Conservation (phyloP, 2,797 vertebrate genomes). For the Lateolabrax maculatus region DNA sequence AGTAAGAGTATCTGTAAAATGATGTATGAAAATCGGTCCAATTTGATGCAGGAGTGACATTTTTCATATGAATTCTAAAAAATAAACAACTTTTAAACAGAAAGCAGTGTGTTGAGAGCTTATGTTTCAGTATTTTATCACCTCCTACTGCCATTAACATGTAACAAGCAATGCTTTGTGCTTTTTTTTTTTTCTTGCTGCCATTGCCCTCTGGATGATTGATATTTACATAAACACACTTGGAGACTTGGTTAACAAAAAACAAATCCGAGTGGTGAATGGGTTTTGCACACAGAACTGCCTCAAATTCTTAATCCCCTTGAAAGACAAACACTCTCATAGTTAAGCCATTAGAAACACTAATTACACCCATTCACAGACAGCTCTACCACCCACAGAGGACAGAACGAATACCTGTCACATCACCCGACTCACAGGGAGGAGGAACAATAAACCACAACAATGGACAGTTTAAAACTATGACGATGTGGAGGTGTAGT, state of each 20-base stretch:
- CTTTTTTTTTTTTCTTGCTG: slow-evolving; percentile 11
- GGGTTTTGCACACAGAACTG: slow-evolving; percentile 20
- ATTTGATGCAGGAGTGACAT: slow-evolving; percentile 52
- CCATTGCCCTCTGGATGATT: neutral
- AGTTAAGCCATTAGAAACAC: slow-evolving; percentile 59
- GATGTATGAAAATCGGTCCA: slow-evolving; percentile 44
- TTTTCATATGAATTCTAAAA: slow-evolving; percentile 73
- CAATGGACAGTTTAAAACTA: slow-evolving; percentile 57
- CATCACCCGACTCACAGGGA: slow-evolving; percentile 43
- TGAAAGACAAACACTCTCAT: slow-evolving; percentile 63
- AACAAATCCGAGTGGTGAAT: slow-evolving; percentile 43
- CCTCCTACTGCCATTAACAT: slow-evolving; percentile 1
- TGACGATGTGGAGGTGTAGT: slow-evolving; percentile 53
- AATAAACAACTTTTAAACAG: slow-evolving; percentile 72
- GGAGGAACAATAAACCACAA: slow-evolving; percentile 44
- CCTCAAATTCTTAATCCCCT: slow-evolving; percentile 49
- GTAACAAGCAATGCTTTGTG: slow-evolving; percentile 19
- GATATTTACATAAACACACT: slow-evolving; percentile 38
- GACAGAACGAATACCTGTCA: slow-evolving; percentile 55
- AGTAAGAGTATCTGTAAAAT: slow-evolving; percentile 36
- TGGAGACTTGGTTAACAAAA: slow-evolving; percentile 30
- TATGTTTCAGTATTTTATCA: slow-evolving; percentile 40
- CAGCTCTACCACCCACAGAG: slow-evolving; percentile 62
- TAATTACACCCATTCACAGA: slow-evolving; percentile 64
- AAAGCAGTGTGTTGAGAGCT: slow-evolving; percentile 40